A percentile compares a stretch with the other conserved stretches of the same genome.
phyloP scores from a whole-genome alignment of 2,113 vertebrate genomes.

The Callocephalon fimbriatum region DNA sequence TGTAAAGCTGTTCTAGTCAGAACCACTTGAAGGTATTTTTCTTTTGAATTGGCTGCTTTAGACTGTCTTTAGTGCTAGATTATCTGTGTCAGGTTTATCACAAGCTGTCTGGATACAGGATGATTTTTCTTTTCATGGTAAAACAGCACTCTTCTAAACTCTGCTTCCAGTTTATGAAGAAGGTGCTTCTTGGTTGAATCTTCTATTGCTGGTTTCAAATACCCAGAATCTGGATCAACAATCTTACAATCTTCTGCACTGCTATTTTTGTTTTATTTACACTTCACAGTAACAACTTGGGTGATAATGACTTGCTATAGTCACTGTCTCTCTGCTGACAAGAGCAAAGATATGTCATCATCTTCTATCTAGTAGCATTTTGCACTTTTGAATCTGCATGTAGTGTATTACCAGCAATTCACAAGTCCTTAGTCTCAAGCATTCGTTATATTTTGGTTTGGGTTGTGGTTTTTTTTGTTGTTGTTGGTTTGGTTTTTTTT shows the following conservation, averaged over 20 bases:
- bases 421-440: conserved; percentile 26
- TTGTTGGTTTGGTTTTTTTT: neutral
- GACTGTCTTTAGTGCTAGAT: conserved; percentile 59
- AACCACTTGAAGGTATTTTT: conserved; percentile 71
- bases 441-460: neutral
- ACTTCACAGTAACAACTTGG: conserved; percentile 70
- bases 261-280: conserved; percentile 72
- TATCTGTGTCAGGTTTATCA: conserved; percentile 68
- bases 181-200: conserved; percentile 39
- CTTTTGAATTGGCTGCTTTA: conserved; percentile 69
- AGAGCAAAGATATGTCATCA: conserved; percentile 71
- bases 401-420: conserved; percentile 35
- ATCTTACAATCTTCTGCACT: conserved; percentile 3
- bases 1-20: conserved; percentile 63
- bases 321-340: conserved; percentile 69
- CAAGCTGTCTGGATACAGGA: conserved; percentile 56
- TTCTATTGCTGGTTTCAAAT: conserved; percentile 44
- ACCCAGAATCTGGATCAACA: conserved; percentile 61
- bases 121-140: conserved; percentile 48
- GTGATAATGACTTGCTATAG: conserved; percentile 69
- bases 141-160: conserved; percentile 39
- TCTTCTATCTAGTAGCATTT: conserved; percentile 50
- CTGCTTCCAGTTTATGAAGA: conserved; percentile 32
- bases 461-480: neutral
- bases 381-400: conserved; percentile 61